phyloP scores from a whole-genome alignment of 2,113 vertebrate species.

The Heterotilapia buettikoferi region DNA sequence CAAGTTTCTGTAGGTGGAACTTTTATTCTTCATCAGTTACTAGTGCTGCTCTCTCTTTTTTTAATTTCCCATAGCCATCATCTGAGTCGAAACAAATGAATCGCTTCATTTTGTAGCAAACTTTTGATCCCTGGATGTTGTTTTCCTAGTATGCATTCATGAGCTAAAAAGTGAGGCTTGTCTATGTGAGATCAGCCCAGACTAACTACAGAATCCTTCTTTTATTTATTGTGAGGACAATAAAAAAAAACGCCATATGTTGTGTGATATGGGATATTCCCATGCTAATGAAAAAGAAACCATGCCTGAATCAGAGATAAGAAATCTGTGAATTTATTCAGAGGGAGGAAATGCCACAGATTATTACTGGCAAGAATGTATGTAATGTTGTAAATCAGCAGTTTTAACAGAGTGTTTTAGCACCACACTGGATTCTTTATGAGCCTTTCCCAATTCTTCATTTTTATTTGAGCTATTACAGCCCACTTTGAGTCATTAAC shows the following conservation, averaged over 20 bases:
- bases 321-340: background rate
- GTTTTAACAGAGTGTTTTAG: constrained; percentile 26
- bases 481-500: constrained; percentile 36
- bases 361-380: constrained; percentile 1
- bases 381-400: constrained; percentile 19
- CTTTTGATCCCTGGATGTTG: background rate
- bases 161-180: background rate
- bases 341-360: constrained; percentile 10
- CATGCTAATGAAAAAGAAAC: background rate
- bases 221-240: background rate
- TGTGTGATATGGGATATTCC: background rate
- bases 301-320: background rate
- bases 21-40: background rate
- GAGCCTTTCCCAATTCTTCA: constrained; percentile 23
- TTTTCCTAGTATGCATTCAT: background rate
- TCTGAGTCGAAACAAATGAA: background rate
- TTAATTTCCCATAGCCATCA: background rate
- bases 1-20: background rate
- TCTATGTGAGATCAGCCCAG: background rate
- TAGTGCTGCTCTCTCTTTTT: background rate
- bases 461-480: constrained; percentile 23
- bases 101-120: background rate
- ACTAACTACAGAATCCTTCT: background rate
- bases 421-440: constrained; percentile 10
- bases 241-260: background rate